Evolutionary conservation across 2,113 vertebrate genomes (phyloP).

Genomic region (Shinisaurus crocodilurus): DNA sequence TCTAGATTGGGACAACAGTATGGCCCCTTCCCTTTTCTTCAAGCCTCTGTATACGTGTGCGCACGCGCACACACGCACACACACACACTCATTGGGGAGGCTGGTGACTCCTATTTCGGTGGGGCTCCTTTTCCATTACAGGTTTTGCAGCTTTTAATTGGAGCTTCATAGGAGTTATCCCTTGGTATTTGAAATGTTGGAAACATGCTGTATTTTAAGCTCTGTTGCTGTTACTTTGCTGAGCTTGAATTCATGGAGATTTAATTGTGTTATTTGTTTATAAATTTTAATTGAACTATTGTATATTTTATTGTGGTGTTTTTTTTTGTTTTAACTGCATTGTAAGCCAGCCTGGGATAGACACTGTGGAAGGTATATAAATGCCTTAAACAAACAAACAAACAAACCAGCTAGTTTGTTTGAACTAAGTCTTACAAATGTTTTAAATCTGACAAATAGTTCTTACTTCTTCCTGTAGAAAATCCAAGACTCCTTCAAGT

Average conservation of each 20-base stretch:
- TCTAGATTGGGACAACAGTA: background rate
- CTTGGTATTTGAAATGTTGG: background rate
- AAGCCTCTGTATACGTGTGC: background rate
- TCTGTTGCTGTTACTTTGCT: background rate
- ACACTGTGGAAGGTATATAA: background rate
- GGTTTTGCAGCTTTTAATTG: too few species aligned
- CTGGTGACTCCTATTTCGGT: too few species aligned
- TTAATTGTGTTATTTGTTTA: background rate
- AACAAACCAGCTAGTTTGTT: background rate
- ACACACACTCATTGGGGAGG: too few species aligned
- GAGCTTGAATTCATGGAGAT: background rate
- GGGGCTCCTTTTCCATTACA: too few species aligned
- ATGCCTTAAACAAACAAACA: background rate
- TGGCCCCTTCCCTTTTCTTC: background rate
- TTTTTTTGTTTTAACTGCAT: background rate
- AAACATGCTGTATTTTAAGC: background rate
- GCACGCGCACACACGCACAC: background rate
- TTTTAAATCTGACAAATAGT: background rate
- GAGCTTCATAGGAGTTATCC: too few species aligned
- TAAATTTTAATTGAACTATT: background rate
- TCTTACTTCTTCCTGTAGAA: conserved; percentile 74
- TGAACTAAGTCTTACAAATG: background rate
- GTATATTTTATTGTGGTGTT: background rate
- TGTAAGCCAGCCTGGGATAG: background rate
- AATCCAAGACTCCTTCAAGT: conserved; percentile 68